Percentiles rank a stretch among this genome's conserved stretches.
These are phyloP conservation scores for Pangasius macronema DNA, from an alignment of 2,797 vertebrate species.

Conservation along the genomic window DNA sequence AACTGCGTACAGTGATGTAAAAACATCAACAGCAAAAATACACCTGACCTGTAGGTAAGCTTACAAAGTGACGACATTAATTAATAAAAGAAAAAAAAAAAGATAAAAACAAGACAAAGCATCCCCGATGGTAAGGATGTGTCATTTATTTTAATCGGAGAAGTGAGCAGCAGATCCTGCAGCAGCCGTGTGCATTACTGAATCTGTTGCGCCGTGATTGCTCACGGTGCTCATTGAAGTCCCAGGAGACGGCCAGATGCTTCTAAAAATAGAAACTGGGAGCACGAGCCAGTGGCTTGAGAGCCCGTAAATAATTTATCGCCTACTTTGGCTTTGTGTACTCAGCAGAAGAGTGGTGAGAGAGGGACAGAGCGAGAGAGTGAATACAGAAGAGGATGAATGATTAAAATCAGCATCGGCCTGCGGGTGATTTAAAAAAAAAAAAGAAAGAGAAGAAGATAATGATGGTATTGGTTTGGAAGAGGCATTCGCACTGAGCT, in stretches of 20 bases:
- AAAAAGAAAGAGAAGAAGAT: background rate
- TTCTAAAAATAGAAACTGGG: conserved; percentile 44
- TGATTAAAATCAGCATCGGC: conserved; percentile 15
- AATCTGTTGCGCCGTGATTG: conserved; percentile 15
- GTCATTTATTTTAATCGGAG: background rate
- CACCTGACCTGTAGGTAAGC: no score
- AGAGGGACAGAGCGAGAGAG: background rate
- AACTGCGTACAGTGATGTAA: no score
- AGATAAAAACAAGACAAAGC: background rate
- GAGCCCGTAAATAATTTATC: conserved; percentile 45
- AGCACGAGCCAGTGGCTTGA: conserved; percentile 31
- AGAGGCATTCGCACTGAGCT: background rate
- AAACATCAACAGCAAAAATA: no score
- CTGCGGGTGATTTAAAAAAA: background rate
- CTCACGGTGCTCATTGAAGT: conserved; percentile 21
- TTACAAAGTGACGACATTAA: background rate
- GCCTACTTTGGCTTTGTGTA: conserved; percentile 41
- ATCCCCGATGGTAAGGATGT: background rate
- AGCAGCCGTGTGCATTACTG: conserved; percentile 22
- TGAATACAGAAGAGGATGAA: background rate
- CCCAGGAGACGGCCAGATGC: conserved; percentile 24
- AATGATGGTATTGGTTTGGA: background rate
- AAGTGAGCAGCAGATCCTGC: conserved; percentile 1
- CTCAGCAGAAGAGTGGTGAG: conserved; percentile 36
- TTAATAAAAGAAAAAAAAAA: background rate